Evolutionary conservation across 2,113 vertebrate genomes (phyloP).

Genomic region (Vidua chalybeata): DNA sequence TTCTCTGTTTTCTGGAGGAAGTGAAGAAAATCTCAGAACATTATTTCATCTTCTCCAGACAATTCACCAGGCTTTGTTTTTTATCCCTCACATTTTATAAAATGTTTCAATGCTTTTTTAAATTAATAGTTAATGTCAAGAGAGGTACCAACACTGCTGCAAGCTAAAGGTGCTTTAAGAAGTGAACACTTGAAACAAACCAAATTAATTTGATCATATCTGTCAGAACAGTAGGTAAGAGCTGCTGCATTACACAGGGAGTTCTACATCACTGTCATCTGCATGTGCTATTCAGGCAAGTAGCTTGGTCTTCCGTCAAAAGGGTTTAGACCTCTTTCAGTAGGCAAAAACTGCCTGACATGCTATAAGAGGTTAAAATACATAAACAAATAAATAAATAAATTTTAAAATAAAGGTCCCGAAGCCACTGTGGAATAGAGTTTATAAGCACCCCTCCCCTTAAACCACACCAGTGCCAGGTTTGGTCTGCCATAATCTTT

Average conservation of each 20-base stretch:
- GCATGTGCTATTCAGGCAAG: neutral
- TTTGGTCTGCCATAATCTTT: neutral
- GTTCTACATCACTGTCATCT: neutral
- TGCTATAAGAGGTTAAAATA: neutral
- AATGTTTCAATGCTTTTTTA: neutral
- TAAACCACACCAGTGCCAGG: neutral
- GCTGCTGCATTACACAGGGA: neutral
- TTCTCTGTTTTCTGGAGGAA: neutral
- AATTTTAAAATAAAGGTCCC: neutral
- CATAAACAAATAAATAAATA: neutral
- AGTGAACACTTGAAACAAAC: neutral
- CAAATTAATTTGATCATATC: neutral
- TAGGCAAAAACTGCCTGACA: neutral
- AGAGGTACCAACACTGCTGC: neutral
- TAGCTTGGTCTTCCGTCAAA: neutral
- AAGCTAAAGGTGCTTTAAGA: neutral
- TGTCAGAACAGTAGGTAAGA: neutral
- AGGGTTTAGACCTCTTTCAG: neutral
- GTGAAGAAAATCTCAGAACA: neutral
- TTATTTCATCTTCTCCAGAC: neutral
- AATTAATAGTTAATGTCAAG: slow-evolving; percentile 42
- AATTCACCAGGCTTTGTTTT: neutral
- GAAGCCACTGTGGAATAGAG: neutral
- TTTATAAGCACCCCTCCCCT: neutral
- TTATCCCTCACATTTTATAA: neutral